These are phyloP conservation scores for Pionites leucogaster DNA, from an alignment of 2,113 vertebrate genomes.

Conservation along the genomic window DNA sequence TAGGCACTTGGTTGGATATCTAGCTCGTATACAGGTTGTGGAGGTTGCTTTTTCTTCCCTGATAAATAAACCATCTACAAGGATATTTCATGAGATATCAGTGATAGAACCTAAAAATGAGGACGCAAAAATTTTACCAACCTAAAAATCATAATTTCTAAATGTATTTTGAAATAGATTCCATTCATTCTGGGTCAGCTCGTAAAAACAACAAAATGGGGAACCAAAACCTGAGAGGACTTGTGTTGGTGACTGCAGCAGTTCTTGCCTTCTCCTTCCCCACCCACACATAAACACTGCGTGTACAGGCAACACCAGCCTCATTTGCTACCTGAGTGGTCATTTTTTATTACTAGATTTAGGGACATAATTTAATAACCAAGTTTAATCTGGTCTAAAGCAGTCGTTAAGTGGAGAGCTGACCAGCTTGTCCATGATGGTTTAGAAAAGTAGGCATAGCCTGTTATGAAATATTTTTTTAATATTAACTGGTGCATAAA, in stretches of 20 bases:
- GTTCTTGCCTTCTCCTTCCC: not conserved
- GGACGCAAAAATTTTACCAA: not conserved
- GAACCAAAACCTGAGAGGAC: not conserved
- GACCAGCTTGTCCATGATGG: not conserved
- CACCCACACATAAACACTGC: not conserved
- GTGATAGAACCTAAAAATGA: not conserved
- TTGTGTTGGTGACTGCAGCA: not conserved
- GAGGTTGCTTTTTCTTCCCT: not conserved
- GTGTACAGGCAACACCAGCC: not conserved
- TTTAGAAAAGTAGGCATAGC: not conserved
- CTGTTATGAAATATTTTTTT: not conserved
- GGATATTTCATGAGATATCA: not conserved
- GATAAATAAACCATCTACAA: not conserved
- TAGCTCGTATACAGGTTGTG: not conserved
- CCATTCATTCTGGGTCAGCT: not conserved
- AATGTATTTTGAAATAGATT: not conserved
- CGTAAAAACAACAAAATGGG: not conserved
- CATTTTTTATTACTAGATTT: not conserved
- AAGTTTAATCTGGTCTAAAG: not conserved
- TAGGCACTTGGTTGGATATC: not conserved
- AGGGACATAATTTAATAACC: not conserved
- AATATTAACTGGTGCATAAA: not conserved
- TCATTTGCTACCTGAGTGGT: not conserved
- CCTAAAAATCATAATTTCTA: fast-evolving
- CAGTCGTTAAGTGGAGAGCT: not conserved